Base-by-base conservation (phyloP, 1,140 invertebrate genomes). In the Gonatopus flavifemur region DNA sequence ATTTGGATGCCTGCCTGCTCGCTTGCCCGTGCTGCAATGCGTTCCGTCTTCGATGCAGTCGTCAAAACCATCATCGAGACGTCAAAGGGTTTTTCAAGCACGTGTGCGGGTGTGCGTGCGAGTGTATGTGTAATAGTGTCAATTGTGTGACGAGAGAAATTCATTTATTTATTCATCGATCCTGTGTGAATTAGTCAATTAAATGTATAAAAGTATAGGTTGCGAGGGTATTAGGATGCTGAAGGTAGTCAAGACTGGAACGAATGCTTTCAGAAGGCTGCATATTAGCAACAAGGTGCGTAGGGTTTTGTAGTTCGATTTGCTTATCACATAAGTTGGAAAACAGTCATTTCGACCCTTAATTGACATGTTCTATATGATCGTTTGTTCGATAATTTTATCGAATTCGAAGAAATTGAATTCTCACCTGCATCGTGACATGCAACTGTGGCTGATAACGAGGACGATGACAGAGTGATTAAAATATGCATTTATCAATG, bases 221-320 rank as follows among this genome's bases (percentile, higher is more conserved):
- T 53, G 30, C 41, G 37, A 37, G 32, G 39, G 19, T 24, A 20
- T 47, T 8, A 69, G 33, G 33, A 68, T 65, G 53, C 39, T 58
- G 32, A 65, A 61, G 39, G 35, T 64, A 19, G 33, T 59, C 12
- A 65, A 63, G 33, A 25, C 42, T 16, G 51, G 52, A 6, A 32
- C 24, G 3, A 60, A 59, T 19, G 48, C 44, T 30, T 37, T 69
- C 15, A 54, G 62, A 36, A 51, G 39, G 16, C n/a, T 69, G 9
- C 64, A 68, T 21, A 58, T 44, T 9, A 59, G 49, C 24, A 50
- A 51, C 16, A 55, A 58, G 66, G 67, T 69, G 41, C 31, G 46
- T 41, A 18, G 8, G 3, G 8, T 9, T 9, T 12, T 16, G 10
- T n/a, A 10, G 19, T 1, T 15, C 4, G 3, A 51, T 8, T 51